These are phyloP conservation scores for Cotesia congregata DNA, from an alignment of 2,888 invertebrate genomes.

Conservation along the genomic window DNA sequence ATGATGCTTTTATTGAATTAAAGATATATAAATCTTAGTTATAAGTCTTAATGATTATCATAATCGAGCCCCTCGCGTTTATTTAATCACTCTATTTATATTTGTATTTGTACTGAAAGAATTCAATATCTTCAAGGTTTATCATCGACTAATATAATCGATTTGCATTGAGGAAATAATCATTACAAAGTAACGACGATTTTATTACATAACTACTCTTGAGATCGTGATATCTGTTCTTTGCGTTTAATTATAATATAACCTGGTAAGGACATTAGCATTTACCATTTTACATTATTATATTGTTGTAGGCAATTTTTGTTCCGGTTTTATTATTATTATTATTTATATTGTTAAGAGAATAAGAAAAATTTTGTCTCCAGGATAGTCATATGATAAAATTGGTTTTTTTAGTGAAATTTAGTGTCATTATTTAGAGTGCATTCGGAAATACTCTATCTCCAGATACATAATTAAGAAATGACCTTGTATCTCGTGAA, in stretches of 20 bases:
- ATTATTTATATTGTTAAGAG: no score
- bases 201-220: constrained; percentile 32
- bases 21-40: no score
- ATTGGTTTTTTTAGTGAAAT: no score
- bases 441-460: no score
- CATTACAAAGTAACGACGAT: constrained; percentile 43
- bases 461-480: no score
- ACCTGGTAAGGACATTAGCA: constrained; percentile 51
- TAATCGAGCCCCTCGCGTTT: constrained; percentile 55
- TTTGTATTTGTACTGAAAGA: not conserved
- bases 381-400: no score
- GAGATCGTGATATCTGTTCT: not conserved
- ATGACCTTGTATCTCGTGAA: no score
- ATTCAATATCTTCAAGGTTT: constrained; percentile 55
- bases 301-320: constrained; percentile 2
- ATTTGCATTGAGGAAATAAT: constrained; percentile 62
- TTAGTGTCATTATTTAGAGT: no score
- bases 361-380: no score
- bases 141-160: constrained; percentile 50
- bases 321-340: not conserved
- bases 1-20: no score
- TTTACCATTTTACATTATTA: constrained; percentile 23
- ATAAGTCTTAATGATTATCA: constrained; percentile 48
- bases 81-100: not conserved
- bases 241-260: not conserved